Conservation (phyloP, 2,113 vertebrate genomes). For the Oryzias javanicus region DNA sequence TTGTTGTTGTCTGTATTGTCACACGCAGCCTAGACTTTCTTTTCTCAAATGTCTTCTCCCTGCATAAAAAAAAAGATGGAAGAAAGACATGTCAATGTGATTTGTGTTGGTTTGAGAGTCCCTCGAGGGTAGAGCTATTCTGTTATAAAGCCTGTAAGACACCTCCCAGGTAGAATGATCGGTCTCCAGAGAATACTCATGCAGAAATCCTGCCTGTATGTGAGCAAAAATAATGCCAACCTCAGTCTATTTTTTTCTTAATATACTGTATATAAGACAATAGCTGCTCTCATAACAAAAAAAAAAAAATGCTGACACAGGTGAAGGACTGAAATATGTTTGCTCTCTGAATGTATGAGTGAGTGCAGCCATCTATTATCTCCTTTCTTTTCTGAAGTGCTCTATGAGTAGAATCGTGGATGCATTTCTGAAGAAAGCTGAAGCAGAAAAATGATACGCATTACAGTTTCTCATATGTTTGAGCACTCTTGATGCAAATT, state of each 20-base stretch:
- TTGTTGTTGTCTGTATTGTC: constrained; percentile 12
- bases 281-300: constrained; percentile 42
- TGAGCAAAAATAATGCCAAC: constrained; percentile 39
- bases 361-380: constrained; percentile 29
- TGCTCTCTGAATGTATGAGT: constrained; percentile 35
- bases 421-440: constrained; percentile 25
- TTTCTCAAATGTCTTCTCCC: constrained; percentile 29
- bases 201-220: constrained; percentile 66
- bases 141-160: constrained; percentile 71
- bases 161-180: constrained; percentile 59
- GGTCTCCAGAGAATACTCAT: constrained; percentile 64
- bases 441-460: constrained; percentile 25
- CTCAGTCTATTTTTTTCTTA: constrained; percentile 24
- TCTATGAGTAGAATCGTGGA: constrained; percentile 28
- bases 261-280: constrained; percentile 29
- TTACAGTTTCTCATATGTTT: constrained; percentile 16
- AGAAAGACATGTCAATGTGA: constrained; percentile 62
- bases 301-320: constrained; percentile 63
- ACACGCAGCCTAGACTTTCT: constrained; percentile 18
- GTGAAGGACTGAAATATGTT: constrained; percentile 34
- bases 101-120: constrained; percentile 67
- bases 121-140: constrained; percentile 52
- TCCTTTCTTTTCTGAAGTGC: constrained; percentile 15
- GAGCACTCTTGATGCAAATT: constrained; percentile 55
- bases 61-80: constrained; percentile 18